A percentile compares a stretch with the other conserved stretches of the same genome.
These are phyloP conservation scores for Trachythela sp. DNA, from an alignment of 64 coral and sea anemone genomes.

Conservation along the genomic window DNA sequence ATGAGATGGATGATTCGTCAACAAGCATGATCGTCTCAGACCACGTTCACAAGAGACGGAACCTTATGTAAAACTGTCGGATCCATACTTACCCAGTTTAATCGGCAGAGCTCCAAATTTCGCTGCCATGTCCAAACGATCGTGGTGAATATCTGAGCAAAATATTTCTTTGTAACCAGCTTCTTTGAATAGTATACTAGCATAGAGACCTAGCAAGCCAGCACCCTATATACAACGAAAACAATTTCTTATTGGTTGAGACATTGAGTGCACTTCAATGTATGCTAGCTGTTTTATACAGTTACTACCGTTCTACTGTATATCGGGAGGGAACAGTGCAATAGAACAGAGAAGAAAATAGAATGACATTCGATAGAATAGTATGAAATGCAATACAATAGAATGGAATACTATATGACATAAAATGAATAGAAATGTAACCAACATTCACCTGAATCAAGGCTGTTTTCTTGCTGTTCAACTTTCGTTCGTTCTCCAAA, in stretches of 20 bases:
- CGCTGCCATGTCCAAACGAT: constrained; percentile 58
- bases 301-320: too few species aligned
- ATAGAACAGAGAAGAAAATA: too few species aligned
- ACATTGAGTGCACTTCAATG: too few species aligned
- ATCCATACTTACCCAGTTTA: constrained; percentile 50
- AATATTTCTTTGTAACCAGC: constrained; percentile 77
- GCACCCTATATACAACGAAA: constrained; percentile 51
- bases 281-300: too few species aligned
- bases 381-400: too few species aligned
- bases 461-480: constrained; percentile 47
- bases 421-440: neutral
- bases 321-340: too few species aligned
- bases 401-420: too few species aligned
- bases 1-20: too few species aligned
- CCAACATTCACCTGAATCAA: constrained; percentile 59
- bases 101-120: constrained; percentile 79
- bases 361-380: too few species aligned
- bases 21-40: too few species aligned
- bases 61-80: too few species aligned
- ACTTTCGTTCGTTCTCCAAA: neutral
- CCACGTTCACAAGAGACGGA: too few species aligned
- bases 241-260: neutral
- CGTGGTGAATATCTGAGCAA: constrained; percentile 75
- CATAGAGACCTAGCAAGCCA: constrained; percentile 88
- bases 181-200: constrained; percentile 69